Evolutionary conservation across 2,797 vertebrate genomes (phyloP).

Genomic region (Notolepis coatsorum): DNA sequence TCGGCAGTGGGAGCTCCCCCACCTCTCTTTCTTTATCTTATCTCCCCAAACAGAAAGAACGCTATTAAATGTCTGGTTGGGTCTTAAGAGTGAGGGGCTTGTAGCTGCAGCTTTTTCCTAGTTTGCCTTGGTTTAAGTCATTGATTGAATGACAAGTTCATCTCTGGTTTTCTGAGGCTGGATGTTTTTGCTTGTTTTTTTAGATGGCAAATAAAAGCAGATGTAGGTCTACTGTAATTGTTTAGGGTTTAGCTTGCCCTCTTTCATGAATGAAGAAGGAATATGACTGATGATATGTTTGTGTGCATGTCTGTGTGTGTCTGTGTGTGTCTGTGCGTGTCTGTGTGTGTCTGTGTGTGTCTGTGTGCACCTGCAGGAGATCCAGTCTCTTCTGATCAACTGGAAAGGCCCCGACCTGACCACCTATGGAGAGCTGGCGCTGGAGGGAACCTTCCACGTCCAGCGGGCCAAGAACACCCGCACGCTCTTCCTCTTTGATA

Average conservation of each 20-base stretch:
- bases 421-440: constrained; percentile 92
- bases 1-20: background rate
- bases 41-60: background rate
- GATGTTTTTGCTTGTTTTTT: constrained; percentile 11
- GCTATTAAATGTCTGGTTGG: background rate
- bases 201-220: constrained; percentile 2
- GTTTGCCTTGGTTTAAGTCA: constrained; percentile 23
- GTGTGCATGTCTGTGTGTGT: constrained; percentile 11
- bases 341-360: constrained; percentile 11
- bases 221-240: background rate
- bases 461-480: constrained; percentile 92
- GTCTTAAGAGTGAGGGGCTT: background rate
- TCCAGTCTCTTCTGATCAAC: constrained; percentile 95
- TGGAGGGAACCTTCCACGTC: constrained; percentile 94
- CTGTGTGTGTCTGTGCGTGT: constrained; percentile 26
- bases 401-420: constrained; percentile 97
- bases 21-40: too few relatives aligned
- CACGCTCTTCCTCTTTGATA: constrained; percentile 95
- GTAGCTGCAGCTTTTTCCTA: background rate
- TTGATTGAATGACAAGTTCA: background rate
- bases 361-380: constrained; percentile 81
- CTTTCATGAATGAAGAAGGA: constrained; percentile 12
- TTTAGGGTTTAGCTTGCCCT: constrained; percentile 14
- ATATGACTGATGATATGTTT: constrained; percentile 1
- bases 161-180: background rate